Base-by-base conservation (phyloP, 2,113 vertebrate species). In the Paratilapia polleni region DNA sequence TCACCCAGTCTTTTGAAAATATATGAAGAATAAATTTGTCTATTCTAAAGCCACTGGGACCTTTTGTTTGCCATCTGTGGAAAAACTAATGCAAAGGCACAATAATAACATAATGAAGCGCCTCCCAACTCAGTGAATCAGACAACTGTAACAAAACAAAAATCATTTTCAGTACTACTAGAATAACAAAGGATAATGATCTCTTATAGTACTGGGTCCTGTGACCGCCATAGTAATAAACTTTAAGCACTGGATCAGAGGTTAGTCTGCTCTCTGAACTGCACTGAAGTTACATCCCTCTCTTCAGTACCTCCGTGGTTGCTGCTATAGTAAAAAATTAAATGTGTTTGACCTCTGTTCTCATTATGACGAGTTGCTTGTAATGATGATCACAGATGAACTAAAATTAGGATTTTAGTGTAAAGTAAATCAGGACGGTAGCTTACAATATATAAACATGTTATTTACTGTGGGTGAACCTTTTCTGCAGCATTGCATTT, bases 151-250 rank as follows among this genome's bases (percentile, higher is more conserved):
- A 64, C 5, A 7, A 89, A 80, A 85, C 34, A 83, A 77, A 87
- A 77, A 83, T 62, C n/a, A 84, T 77, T 61, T 79, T 58, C 68
- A 85, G 43, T 19, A 54, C 58, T 17, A 57, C 43, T 63, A 78
- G 63, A 88, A 82, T 75, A 81, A 77, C 31, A 57, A 31, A 34
- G 6, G 62, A 56, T 85, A 73, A 91, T 79, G 36, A 87, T 77
- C 73, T 66, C 61, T 66, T 28, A 73, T 14, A 66, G 68, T 66
- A 70, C 20, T 47, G 34, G 43, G 28, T 86, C 70, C 13, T 49
- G 73, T 84, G 88, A 82, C 73, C 77, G 36, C 41, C 54, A 28
- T 4, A 80, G 80, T 58, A 85, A 89, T 88, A 83, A 88, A 91
- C n/a, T 58, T 43, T 41, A 54, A 73, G 26, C 22, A 26, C 8